Evolutionary conservation across 1,140 invertebrate genomes (phyloP).

Genomic region (Oreohelix idahoensis): DNA sequence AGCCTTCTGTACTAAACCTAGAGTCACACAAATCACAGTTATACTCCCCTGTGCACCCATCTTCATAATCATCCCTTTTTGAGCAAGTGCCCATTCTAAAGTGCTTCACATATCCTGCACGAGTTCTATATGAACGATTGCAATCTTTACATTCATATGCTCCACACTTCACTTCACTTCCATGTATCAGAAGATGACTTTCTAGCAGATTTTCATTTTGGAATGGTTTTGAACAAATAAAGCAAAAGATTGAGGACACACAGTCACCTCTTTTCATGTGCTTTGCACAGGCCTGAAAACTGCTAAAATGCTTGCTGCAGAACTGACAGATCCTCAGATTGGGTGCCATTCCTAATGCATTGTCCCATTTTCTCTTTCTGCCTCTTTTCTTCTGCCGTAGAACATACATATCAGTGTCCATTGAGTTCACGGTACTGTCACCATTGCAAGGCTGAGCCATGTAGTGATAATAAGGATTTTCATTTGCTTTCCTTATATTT

Average conservation of each 20-base stretch:
- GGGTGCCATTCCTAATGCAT: conserved; percentile 23
- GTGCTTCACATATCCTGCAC: conserved; percentile 44
- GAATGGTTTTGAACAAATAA: conserved; percentile 37
- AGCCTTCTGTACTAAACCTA: conserved; percentile 35
- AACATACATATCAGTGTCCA: background rate
- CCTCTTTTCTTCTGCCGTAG: conserved; percentile 20
- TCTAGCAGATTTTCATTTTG: conserved; percentile 37
- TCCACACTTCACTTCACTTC: conserved; percentile 21
- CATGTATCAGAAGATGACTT: conserved; percentile 33
- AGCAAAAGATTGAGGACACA: conserved; percentile 33
- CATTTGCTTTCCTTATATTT: background rate
- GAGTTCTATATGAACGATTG: conserved; percentile 41
- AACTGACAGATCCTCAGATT: conserved; percentile 14
- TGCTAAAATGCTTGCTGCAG: conserved; percentile 38
- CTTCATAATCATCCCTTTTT: conserved; percentile 44
- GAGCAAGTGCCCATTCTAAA: conserved; percentile 45
- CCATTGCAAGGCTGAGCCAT: background rate
- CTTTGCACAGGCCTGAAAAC: conserved; percentile 19
- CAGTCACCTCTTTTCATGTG: conserved; percentile 40
- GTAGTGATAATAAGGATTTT: background rate
- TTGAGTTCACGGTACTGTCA: background rate
- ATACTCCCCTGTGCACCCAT: conserved; percentile 36
- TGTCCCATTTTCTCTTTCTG: conserved; percentile 32
- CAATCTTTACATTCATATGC: conserved; percentile 42
- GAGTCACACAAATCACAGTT: conserved; percentile 39